Percentiles rank a stretch among this genome's conserved stretches.
Conservation (phyloP, 2,888 invertebrate species). For the Cryptocephalus primarius region DNA sequence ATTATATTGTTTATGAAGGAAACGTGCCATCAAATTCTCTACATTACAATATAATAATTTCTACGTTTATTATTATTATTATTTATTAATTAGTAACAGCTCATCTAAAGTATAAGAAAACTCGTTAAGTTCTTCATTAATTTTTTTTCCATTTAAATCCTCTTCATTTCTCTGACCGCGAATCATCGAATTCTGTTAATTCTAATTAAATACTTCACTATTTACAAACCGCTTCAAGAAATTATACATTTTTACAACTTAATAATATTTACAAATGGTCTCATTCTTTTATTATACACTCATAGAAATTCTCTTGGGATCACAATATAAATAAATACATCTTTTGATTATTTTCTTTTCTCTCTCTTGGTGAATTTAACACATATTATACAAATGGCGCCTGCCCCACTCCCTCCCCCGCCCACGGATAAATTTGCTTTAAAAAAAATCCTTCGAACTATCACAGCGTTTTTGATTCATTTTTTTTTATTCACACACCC, state of each 20-base stretch:
- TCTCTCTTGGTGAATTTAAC: not conserved
- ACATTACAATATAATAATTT: constrained; percentile 17
- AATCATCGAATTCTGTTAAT: constrained; percentile 4
- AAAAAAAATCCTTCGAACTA: too few relatives aligned
- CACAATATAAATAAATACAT: not conserved
- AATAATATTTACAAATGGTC: constrained; percentile 8
- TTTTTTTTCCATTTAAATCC: not conserved
- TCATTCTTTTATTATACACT: not conserved
- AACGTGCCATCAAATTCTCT: constrained; percentile 29
- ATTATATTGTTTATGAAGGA: constrained; percentile 9
- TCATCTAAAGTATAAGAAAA: constrained; percentile 3
- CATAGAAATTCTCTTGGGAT: not conserved
- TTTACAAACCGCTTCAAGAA: constrained; percentile 13
- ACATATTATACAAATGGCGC: not conserved
- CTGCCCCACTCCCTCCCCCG: not conserved
- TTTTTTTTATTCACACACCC: too few relatives aligned
- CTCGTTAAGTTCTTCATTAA: not conserved
- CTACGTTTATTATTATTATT: constrained; percentile 8
- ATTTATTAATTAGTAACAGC: constrained; percentile 8
- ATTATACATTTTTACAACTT: constrained; percentile 16
- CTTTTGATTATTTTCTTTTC: not conserved
- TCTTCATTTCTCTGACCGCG: not conserved
- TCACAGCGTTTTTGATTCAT: too few relatives aligned
- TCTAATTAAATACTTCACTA: constrained; percentile 20
- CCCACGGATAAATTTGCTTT: too few relatives aligned